Evolutionary conservation across 2,797 vertebrate genomes (phyloP), one percentile per base, ranked within the genome.

Genomic region (Rhinichthys osculus): DNA sequence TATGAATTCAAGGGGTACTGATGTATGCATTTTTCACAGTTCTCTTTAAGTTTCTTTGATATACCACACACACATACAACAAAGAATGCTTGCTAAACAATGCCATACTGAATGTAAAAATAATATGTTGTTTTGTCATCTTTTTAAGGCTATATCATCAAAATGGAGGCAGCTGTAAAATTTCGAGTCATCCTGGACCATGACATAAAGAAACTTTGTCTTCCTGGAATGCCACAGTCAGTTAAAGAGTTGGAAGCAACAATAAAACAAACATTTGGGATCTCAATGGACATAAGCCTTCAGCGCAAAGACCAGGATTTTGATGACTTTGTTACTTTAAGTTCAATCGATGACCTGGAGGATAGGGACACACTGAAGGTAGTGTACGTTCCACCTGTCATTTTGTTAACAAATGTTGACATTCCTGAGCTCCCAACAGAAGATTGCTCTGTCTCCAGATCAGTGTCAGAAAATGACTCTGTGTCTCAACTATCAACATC

Each of bases 201-300:
- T 82, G 72, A 77, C n/a, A 82, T 86, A 76, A 82, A 82, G 35
- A 86, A 86, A 77, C 70, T 82, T 86, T 82, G 44, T 85, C 59
- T 84, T 84, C 83, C 73, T 84, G 83, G 30, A 84, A 78, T 84
- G 42, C 72, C 82, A 67, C 54, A 67, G n/a, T 19, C 72, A 82
- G 35, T 83, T 30, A 13, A 74, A 44, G 70, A 83, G 23, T 62
- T 85, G 76, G 83, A 85, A 80, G 66, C 50, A 44, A 79, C 74
- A 71, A 79, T 85, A 70, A 71, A 79, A 79, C 30, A 85, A 80
- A 79, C 77, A 79, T 80, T 27, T 79, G 76, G 38, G 66, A 71
- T 71, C 84, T 72, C 77, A 85, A 71, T 79, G 84, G 84, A 79
- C 66, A 79, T 72, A 35, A 80, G 84, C 66, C 47, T 85, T 85